Evolutionary conservation across 2,113 vertebrate genomes (phyloP).

Genomic region (Hippocampus zosterae): DNA sequence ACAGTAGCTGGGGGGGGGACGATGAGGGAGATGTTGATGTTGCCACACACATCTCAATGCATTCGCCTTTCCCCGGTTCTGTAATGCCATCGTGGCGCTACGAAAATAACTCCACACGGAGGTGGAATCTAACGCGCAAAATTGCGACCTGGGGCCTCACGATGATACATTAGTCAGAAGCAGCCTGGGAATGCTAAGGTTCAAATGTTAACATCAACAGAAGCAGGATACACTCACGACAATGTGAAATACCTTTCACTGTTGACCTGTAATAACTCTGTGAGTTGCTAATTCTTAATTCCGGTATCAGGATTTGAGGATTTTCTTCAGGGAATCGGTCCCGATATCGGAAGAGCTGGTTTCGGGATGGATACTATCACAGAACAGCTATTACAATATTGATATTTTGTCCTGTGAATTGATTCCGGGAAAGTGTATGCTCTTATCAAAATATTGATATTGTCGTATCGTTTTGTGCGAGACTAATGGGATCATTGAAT

Average conservation of each 20-base stretch:
- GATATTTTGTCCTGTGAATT: not conserved
- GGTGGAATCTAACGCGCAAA: not conserved
- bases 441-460: not conserved
- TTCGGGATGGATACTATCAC: not conserved
- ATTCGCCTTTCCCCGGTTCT: not conserved
- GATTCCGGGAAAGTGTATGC: not conserved
- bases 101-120: not conserved
- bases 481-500: not conserved
- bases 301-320: not conserved
- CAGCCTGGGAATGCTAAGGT: not conserved
- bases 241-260: not conserved
- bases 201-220: not conserved
- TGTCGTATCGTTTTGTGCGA: not conserved
- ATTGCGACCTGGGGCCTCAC: not conserved
- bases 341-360: not conserved
- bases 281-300: not conserved
- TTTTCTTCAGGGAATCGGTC: not conserved
- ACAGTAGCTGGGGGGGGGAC: not conserved
- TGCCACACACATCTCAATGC: not conserved
- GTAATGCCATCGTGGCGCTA: not conserved
- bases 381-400: not conserved
- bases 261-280: not conserved
- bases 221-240: not conserved
- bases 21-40: not conserved
- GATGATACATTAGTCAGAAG: not conserved